phyloP scores from a whole-genome alignment of 2,113 vertebrate species.

The Sterrhoptilus dennistouni region DNA sequence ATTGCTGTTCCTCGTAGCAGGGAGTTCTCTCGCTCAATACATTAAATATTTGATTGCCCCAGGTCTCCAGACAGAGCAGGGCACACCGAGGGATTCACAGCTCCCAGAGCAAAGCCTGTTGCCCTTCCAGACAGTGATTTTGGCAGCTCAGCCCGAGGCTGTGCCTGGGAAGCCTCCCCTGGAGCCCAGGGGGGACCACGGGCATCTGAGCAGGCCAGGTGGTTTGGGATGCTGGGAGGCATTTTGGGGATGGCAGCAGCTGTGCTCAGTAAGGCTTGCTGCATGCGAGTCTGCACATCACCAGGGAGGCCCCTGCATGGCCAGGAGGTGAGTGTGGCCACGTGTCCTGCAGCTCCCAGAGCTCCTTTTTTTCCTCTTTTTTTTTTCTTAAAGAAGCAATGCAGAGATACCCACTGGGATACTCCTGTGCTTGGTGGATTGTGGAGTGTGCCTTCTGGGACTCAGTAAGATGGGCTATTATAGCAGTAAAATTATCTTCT shows the following conservation, averaged over 20 bases:
- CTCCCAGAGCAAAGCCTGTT: background rate
- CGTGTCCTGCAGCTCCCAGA: background rate
- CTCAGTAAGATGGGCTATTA: background rate
- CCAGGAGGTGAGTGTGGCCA: rapidly evolving
- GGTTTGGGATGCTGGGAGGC: background rate
- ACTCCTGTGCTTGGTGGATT: background rate
- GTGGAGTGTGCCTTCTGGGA: constrained; percentile 9
- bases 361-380: background rate
- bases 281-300: background rate
- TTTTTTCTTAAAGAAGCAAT: background rate
- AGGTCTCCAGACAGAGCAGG: background rate
- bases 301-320: background rate
- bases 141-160: background rate
- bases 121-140: background rate
- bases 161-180: background rate
- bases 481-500: constrained; percentile 32
- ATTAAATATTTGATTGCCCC: constrained; percentile 51
- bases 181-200: rapidly evolving
- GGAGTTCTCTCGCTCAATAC: background rate
- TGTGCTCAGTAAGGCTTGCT: background rate
- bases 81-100: background rate
- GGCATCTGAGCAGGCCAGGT: background rate
- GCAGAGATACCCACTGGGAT: background rate
- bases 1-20: constrained; percentile 34
- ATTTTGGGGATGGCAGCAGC: background rate